Evolutionary conservation across 2,113 vertebrate species (phyloP).

Genomic region (Pterocles burchelli): DNA sequence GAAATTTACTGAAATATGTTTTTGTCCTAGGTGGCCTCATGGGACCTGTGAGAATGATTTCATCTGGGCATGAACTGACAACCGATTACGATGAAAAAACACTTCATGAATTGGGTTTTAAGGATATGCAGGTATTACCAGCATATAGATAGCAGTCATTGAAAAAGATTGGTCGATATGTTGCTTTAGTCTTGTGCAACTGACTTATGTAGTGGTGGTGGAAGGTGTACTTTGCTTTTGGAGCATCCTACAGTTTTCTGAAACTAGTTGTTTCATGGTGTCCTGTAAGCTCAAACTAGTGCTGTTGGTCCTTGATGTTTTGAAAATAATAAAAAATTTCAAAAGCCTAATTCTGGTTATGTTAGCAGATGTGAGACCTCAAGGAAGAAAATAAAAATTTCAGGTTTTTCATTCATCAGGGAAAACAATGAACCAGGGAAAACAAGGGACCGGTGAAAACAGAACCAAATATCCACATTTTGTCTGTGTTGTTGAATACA

Average conservation of each 20-base stretch:
- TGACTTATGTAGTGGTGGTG: background rate
- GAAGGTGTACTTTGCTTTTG: background rate
- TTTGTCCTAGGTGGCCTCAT: constrained; percentile 88
- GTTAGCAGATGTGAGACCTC: background rate
- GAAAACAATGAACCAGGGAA: background rate
- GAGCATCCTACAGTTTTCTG: background rate
- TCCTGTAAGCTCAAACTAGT: background rate
- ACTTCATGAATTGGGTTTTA: constrained; percentile 95
- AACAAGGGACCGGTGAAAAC: background rate
- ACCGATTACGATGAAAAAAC: constrained; percentile 99
- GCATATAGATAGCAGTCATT: background rate
- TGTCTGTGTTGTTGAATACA: background rate
- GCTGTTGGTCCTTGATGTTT: background rate
- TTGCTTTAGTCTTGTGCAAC: background rate
- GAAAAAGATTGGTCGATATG: background rate
- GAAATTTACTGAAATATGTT: background rate
- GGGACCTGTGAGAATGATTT: constrained; percentile 99
- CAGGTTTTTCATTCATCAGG: background rate
- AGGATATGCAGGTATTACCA: constrained; percentile 94
- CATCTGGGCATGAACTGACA: constrained; percentile 96
- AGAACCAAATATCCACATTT: background rate
- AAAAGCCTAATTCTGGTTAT: background rate
- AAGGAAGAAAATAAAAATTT: background rate
- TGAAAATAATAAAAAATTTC: background rate
- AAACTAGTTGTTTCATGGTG: background rate